Evolutionary conservation across 2,888 invertebrate species (phyloP).

Genomic region (Netelia virgata): DNA sequence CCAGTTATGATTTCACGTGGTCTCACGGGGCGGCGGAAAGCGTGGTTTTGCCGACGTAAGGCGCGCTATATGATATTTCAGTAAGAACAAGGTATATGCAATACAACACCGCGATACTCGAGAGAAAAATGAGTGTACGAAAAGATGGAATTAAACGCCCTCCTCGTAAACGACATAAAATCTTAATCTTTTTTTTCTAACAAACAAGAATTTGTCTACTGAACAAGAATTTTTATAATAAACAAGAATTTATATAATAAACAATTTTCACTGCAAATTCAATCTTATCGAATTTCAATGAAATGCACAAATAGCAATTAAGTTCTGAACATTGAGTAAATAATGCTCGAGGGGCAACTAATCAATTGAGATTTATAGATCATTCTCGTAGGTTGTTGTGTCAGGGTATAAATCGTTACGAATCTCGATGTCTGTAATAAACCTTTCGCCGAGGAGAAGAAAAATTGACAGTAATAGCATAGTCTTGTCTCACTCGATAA

Average conservation of each 20-base stretch:
- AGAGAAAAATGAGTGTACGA: slow-evolving; percentile 18
- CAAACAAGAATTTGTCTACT: too few species aligned
- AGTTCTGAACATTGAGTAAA: neutral
- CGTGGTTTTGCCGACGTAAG: slow-evolving; percentile 54
- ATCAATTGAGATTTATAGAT: slow-evolving; percentile 54
- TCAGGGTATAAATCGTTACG: slow-evolving; percentile 19
- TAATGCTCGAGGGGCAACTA: slow-evolving; percentile 22
- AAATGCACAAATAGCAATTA: slow-evolving; percentile 35
- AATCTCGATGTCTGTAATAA: slow-evolving; percentile 39
- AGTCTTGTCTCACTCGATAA: slow-evolving; percentile 43
- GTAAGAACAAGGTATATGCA: slow-evolving; percentile 44
- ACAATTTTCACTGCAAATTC: slow-evolving; percentile 2
- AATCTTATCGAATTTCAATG: slow-evolving; percentile 4
- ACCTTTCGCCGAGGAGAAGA: slow-evolving; percentile 3
- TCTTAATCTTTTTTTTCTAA: neutral
- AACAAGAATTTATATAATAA: too few species aligned
- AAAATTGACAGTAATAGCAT: slow-evolving; percentile 57
- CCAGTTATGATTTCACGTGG: slow-evolving; percentile 47
- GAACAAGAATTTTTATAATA: too few species aligned
- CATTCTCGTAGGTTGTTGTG: slow-evolving; percentile 17
- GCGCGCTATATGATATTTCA: slow-evolving; percentile 60
- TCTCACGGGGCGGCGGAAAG: slow-evolving; percentile 27
- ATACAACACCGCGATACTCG: slow-evolving; percentile 20
- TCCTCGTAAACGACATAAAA: slow-evolving; percentile 7
- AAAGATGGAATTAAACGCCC: slow-evolving; percentile 31